Evolutionary conservation across 2,888 invertebrate genomes (phyloP), one percentile per base, ranked within the genome.

Genomic region (Alentia gelatinosa): DNA sequence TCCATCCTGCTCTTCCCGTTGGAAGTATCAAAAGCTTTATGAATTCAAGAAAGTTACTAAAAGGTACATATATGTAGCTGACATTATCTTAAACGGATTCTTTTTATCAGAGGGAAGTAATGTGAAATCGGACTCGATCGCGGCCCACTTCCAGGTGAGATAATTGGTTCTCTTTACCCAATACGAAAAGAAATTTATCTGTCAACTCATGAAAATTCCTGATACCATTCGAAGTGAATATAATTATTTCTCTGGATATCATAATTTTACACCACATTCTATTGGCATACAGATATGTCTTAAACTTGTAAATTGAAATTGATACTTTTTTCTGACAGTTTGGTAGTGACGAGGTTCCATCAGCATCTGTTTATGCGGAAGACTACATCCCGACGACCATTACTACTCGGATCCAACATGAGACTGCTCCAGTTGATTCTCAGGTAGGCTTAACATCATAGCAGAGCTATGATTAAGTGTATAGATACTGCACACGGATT

Each of bases 141-240:
- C 92, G 9, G 94, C 94, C 0, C 94, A 94, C 91, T 94, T 94
- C 89, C 92, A 94, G 91, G 94, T 94, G 91, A 92, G 91, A 33
- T 15, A 23, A 23, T n/a, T 30, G 30, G 15, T 15, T 19, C 23
- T 30, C 33, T 33, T 40, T 92, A 5, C 33, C 7, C 68, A n/a
- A 68, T 68, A 47, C 33, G 50, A 50, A 50, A 15, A 15, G 15
- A 50, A 50, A 50, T 50, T 50, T 15, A 50, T 50, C n/a, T n/a
- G n/a, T n/a, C n/a, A n/a, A n/a, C n/a, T n/a, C n/a, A n/a, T n/a
- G n/a, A n/a, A n/a, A n/a, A n/a, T n/a, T n/a, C n/a, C n/a, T n/a
- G n/a, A n/a, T n/a, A n/a, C n/a, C n/a, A n/a, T n/a, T n/a, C n/a
- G n/a, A n/a, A n/a, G n/a, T n/a, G n/a, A n/a, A n/a, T n/a, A n/a